Base-by-base conservation (phyloP, 1,140 invertebrate genomes). In the Drosophila dunni region DNA sequence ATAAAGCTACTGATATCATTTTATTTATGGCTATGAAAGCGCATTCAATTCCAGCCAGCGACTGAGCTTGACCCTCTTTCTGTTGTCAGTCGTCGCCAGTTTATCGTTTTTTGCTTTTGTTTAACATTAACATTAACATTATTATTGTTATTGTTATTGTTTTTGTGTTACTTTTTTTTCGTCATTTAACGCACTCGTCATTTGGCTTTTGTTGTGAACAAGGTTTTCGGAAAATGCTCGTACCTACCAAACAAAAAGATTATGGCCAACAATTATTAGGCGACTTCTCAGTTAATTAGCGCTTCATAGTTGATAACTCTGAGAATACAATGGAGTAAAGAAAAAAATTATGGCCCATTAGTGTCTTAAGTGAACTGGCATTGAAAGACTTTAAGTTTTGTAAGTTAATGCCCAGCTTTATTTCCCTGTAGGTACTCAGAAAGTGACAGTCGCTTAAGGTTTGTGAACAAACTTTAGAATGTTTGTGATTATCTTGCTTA, bases 251-350 rank as follows among this genome's bases (percentile, higher is more conserved):
- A 38, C 45, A 63, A 54, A 51, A 24, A 54, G 45, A 53, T 40
- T 57, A 53, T 40, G 53, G 20, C 53, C 24, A 62, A 40, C 58
- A 66, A 72, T 71, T 62, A 54, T 66, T 20, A 44, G 70, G 57
- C 72, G 64, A 79, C 83, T 88, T 89, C 83, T 83, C 83, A 89
- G 84, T 89, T 88, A 78, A 88, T 88, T 89, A 79, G 60, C 68
- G 62, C 62, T 48, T 34, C 56, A 51, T 51, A 80, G 69, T 60
- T 71, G 53, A 65, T 42, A 53, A 50, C 57, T 54, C 46, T 58
- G 15, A 62, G 71, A 76, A 83, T 60, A 88, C 84, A 88, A 89
- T 89, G 69, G 66, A n/a, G 24, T 6, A 29, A 29, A 29, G 5
- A 29, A 29, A 29, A 78, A 77, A 89, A 77, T 78, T 79, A 78